Evolutionary conservation across 2,797 vertebrate genomes (phyloP), one percentile per base, ranked within the genome.

Genomic region (Protosalanx chinensis): DNA sequence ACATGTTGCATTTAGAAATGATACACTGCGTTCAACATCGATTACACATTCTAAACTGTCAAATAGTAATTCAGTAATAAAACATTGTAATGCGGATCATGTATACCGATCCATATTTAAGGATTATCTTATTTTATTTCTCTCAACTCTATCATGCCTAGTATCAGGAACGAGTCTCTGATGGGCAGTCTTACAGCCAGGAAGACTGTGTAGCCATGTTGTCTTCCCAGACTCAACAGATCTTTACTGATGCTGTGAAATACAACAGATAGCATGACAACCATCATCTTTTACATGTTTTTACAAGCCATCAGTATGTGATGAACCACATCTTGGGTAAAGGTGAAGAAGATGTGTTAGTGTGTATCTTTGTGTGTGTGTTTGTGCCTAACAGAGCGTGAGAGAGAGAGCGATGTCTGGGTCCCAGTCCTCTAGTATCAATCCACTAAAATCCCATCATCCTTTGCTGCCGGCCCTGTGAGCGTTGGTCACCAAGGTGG

Each of bases 401-500:
- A 20, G 35, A 37, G 63, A 6, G 6, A 7, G 3, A 29, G 60
- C 0, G 57, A 27, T n/a, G 67, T 58, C n/a, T 37, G 30, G n/a
- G 30, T 67, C 65, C 49, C 33, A 23, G 62, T 27, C 58, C 57
- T 63, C 29, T 13, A 16, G 0, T 20, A 33, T 27, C 51, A 41
- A 27, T 46, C 1, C 1, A 1, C 35, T 37, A 16, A 5, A 41
- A 1, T 80, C 78, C 76, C 80, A 79, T 86, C 83, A 83, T 30
- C 76, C 76, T 46, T 62, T 76, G 80, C 72, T 72, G 72, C 23
- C 20, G 0, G 68, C 30, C n/a, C 63, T 71, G 12, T 79, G 71
- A 0, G 75, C 69, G 1, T 82, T 83, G 0, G 92, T 86, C 1
- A 92, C 80, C 67, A 96, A 83, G 0, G 92, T 90, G 72, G 87